phyloP scores from a whole-genome alignment of 2,113 vertebrate species.

The Cariama cristata region DNA sequence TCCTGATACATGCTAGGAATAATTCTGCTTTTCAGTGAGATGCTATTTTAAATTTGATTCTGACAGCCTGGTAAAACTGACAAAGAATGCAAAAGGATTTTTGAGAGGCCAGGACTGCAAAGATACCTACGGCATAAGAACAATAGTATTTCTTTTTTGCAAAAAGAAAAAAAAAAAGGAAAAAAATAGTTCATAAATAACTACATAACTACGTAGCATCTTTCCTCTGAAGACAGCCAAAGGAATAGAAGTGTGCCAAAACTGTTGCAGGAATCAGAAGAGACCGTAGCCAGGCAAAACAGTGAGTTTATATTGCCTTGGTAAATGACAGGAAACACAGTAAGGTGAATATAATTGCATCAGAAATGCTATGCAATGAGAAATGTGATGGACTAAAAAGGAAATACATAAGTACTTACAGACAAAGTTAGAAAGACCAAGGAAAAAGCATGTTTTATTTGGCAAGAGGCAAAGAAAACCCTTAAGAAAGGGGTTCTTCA shows the following conservation, averaged over 20 bases:
- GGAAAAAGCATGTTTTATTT: not conserved
- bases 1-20: not conserved
- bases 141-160: rapidly evolving
- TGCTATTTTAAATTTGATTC: not conserved
- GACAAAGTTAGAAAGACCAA: not conserved
- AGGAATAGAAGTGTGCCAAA: not conserved
- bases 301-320: not conserved
- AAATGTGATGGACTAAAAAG: not conserved
- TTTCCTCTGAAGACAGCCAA: not conserved
- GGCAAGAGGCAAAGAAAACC: not conserved
- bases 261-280: not conserved
- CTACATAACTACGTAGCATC: rapidly evolving
- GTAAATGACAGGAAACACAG: not conserved
- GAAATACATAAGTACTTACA: not conserved
- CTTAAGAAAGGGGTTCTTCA: not conserved
- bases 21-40: not conserved
- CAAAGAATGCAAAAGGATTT: not conserved
- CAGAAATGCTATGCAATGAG: not conserved
- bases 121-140: not conserved
- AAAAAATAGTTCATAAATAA: not conserved
- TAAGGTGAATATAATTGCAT: not conserved
- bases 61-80: not conserved
- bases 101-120: not conserved
- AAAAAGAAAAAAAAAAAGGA: rapidly evolving
- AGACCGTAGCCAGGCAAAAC: not conserved